Evolutionary conservation across 2,888 invertebrate genomes (phyloP).

Genomic region (Boloria euphrosyne): DNA sequence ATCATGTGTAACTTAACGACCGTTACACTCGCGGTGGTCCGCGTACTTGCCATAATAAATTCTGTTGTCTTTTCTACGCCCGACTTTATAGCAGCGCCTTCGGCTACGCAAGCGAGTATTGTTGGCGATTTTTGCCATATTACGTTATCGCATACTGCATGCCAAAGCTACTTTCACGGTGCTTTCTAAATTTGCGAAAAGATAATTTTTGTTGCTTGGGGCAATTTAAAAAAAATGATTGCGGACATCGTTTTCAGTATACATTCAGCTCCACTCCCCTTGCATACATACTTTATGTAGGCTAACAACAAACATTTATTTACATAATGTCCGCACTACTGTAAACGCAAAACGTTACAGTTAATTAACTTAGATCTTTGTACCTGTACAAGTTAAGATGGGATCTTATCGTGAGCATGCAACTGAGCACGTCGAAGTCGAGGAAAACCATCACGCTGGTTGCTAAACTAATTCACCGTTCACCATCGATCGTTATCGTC

Average conservation of each 20-base stretch:
- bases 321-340: constrained; percentile 22
- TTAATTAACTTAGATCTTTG: constrained; percentile 25
- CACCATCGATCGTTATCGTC: constrained; percentile 15
- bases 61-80: constrained; percentile 33
- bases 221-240: constrained; percentile 26
- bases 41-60: constrained; percentile 32
- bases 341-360: constrained; percentile 19
- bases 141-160: constrained; percentile 61
- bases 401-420: constrained; percentile 21
- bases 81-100: constrained; percentile 45
- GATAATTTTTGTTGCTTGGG: constrained; percentile 53
- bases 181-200: constrained; percentile 70
- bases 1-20: constrained; percentile 32
- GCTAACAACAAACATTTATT: constrained; percentile 23
- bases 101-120: constrained; percentile 55
- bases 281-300: constrained; percentile 10
- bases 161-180: constrained; percentile 61
- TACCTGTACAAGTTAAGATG: constrained; percentile 16
- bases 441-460: constrained; percentile 23
- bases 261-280: not conserved
- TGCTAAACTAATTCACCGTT: constrained; percentile 13
- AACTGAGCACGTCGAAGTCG: constrained; percentile 16
- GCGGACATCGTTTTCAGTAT: constrained; percentile 11
- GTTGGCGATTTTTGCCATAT: constrained; percentile 67
- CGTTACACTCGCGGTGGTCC: constrained; percentile 30